phyloP scores from a whole-genome alignment of 2,888 invertebrate genomes.

The Zele albiditarsus region DNA sequence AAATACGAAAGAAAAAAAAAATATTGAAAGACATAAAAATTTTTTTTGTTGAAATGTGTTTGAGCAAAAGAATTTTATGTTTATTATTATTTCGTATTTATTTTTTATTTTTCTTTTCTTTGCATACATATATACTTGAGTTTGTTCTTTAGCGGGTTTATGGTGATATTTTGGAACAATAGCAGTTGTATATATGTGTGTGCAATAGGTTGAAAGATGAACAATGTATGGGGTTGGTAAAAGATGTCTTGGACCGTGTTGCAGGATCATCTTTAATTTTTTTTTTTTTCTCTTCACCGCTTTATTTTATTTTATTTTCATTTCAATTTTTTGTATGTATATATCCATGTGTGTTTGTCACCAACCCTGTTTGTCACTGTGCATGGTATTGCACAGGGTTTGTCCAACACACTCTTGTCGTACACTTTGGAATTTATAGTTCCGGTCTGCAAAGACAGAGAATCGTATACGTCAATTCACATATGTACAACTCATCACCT shows the following conservation, averaged over 20 bases:
- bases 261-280: conserved; percentile 15
- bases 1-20: not conserved
- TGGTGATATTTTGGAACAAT: conserved; percentile 16
- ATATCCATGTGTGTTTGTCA: not conserved
- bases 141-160: not conserved
- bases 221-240: not conserved
- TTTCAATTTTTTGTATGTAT: not conserved
- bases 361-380: conserved; percentile 40
- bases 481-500: not conserved
- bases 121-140: conserved; percentile 12
- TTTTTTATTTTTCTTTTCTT: conserved; percentile 5
- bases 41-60: conserved; percentile 34
- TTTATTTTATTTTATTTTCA: not conserved
- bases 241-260: conserved; percentile 6
- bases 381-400: conserved; percentile 5
- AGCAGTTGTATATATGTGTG: not conserved
- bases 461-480: not conserved
- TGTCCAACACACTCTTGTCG: conserved; percentile 25
- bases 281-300: not conserved
- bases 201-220: not conserved
- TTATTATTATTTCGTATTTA: not conserved
- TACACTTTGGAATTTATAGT: conserved; percentile 51
- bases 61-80: conserved; percentile 23
- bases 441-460: conserved; percentile 21
- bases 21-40: not conserved